phyloP scores from a whole-genome alignment of 2,113 vertebrate genomes.

The Arizona elegans region DNA sequence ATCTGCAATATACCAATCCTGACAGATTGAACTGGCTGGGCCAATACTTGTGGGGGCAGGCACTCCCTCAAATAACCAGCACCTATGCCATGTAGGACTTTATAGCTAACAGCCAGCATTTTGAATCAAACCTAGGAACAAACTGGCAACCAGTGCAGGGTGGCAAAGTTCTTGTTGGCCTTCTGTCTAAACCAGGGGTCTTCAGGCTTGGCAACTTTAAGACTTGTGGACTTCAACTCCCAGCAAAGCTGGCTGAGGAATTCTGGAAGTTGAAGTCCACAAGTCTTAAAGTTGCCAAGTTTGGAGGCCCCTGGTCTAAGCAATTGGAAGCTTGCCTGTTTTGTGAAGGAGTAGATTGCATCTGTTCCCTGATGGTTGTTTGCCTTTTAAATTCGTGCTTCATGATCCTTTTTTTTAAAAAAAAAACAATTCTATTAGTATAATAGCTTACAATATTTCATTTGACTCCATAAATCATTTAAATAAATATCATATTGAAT shows the following conservation, averaged over 20 bases:
- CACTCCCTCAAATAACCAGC: neutral
- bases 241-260: no score
- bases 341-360: neutral
- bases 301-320: neutral
- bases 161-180: neutral
- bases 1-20: neutral
- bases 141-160: neutral
- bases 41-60: neutral
- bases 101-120: neutral
- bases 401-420: neutral
- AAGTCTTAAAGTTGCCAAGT: no score
- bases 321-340: neutral
- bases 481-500: neutral
- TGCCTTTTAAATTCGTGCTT: neutral
- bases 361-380: neutral
- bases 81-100: neutral
- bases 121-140: neutral
- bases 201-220: no score
- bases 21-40: neutral
- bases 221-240: no score
- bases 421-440: neutral
- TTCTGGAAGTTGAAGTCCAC: no score
- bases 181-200: neutral
- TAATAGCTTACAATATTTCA: neutral
- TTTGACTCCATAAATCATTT: neutral